Evolutionary conservation across 1,140 invertebrate genomes (phyloP), one percentile per base, ranked within the genome.

Genomic region (Ericerus pela): DNA sequence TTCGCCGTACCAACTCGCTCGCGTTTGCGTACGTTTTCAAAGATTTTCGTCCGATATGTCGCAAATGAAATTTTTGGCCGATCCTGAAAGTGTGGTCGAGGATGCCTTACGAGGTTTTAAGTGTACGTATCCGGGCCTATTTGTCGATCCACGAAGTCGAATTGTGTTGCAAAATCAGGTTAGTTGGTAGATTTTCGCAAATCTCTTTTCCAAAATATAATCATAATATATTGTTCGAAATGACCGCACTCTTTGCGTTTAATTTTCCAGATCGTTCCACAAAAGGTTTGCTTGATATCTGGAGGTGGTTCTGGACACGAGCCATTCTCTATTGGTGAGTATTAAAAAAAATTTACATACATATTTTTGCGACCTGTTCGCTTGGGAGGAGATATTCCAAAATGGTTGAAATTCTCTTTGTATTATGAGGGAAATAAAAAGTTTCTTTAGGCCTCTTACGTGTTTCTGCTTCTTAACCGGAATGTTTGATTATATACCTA

Each of bases 241-340:
- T 1, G 51, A 53, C 5, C 16, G 28, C 26, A 16, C 31, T 56
- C 37, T 55, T 36, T 30, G 30, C 57, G 1, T 47, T 53, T 54
- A 38, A 66, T 65, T 70, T 76, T 38, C 61, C 20, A 77, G 68
- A 75, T 75, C 61, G 64, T 68, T 58, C 68, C 69, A 63, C 68
- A 73, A 12, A 77, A 78, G 65, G 85, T 89, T 6, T 75, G 78
- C 1, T 56, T 90, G 1, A 67, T 91, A n/a, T 78, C 77, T 58
- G 88, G 87, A 2, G 88, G 88, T 22, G 87, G 88, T 18, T 85
- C 85, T 18, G 88, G 88, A 4, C 88, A 91, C 66, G 88, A 93
- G 68, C 88, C 88, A 14, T 84, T 84, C 69, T 72, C 76, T 59
- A 76, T 78, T 71, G 82, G 82, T 84, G 61, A 59, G 62, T 58